Evolutionary conservation across 1,140 invertebrate genomes (phyloP).

Genomic region (Drusus annulatus): DNA sequence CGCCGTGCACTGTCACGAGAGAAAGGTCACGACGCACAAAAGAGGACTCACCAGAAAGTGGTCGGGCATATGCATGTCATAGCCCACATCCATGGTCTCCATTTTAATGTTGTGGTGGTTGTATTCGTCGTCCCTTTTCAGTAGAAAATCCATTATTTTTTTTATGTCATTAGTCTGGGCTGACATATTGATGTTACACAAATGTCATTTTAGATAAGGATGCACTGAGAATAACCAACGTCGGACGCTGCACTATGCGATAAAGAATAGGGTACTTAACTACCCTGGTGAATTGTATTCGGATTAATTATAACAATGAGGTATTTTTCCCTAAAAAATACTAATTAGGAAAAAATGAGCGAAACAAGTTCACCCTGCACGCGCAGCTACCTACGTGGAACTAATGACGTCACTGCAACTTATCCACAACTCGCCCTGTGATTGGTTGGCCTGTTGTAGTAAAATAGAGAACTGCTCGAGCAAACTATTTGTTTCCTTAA

Average conservation of each 20-base stretch:
- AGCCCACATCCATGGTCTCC: constrained; percentile 38
- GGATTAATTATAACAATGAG: not conserved
- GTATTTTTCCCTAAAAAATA: constrained; percentile 20
- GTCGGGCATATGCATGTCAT: constrained; percentile 41
- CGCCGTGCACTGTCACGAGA: constrained; percentile 41
- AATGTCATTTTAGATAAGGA: constrained; percentile 58
- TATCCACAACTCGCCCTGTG: constrained; percentile 65
- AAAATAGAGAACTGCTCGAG: not conserved
- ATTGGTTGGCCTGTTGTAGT: constrained; percentile 61
- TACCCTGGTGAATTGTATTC: not conserved
- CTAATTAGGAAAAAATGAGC: not conserved
- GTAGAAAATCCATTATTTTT: constrained; percentile 55
- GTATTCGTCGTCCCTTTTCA: constrained; percentile 52
- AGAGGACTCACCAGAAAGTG: constrained; percentile 47
- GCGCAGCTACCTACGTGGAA: constrained; percentile 71
- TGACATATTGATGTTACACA: constrained; percentile 57
- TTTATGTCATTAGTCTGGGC: constrained; percentile 51
- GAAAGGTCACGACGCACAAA: constrained; percentile 48
- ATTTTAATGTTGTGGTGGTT: constrained; percentile 29
- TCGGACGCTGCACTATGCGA: not conserved
- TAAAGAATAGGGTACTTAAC: not conserved
- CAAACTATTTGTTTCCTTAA: not conserved
- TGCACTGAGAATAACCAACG: constrained; percentile 3
- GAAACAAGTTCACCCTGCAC: constrained; percentile 61
- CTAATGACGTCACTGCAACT: constrained; percentile 70